These are phyloP conservation scores for Torymus aiolomorphi DNA, from an alignment of 2,888 invertebrate species.

Conservation along the genomic window DNA sequence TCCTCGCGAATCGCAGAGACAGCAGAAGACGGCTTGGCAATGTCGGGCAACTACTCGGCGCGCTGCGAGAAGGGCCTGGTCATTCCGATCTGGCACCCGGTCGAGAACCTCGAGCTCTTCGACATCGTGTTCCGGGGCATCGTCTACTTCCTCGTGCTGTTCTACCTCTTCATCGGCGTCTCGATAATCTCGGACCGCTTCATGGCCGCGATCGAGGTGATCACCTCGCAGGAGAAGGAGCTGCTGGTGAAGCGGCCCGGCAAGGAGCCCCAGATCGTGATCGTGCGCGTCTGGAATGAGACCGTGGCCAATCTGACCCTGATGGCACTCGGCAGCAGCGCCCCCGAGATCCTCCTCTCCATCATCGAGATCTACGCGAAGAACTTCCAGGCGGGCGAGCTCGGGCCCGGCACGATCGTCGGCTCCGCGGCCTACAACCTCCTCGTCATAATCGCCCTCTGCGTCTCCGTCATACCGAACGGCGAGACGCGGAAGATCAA, in stretches of 20 bases:
- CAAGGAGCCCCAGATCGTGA: slow-evolving; percentile 90
- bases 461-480: slow-evolving; percentile 92
- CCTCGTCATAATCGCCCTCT: slow-evolving; percentile 97
- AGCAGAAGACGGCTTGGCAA: slow-evolving; percentile 45
- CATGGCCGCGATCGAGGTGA: slow-evolving; percentile 99
- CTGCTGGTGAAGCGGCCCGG: slow-evolving; percentile 92
- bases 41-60: slow-evolving; percentile 70
- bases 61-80: slow-evolving; percentile 90
- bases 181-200: slow-evolving; percentile 99
- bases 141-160: slow-evolving; percentile 91
- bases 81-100: slow-evolving; percentile 93
- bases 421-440: slow-evolving; percentile 99
- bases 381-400: slow-evolving; percentile 95
- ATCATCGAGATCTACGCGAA: slow-evolving; percentile 98
- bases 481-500: slow-evolving; percentile 95
- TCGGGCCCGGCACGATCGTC: slow-evolving; percentile 98
- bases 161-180: slow-evolving; percentile 98
- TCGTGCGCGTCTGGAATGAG: slow-evolving; percentile 99
- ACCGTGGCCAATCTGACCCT: slow-evolving; percentile 98
- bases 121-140: slow-evolving; percentile 91
- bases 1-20: too few relatives aligned
- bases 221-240: slow-evolving; percentile 97
- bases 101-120: slow-evolving; percentile 83
- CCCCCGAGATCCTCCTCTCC: slow-evolving; percentile 97
- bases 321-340: slow-evolving; percentile 99